Base-by-base conservation (phyloP, 2,797 vertebrate species). In the Crax fasciolata region DNA sequence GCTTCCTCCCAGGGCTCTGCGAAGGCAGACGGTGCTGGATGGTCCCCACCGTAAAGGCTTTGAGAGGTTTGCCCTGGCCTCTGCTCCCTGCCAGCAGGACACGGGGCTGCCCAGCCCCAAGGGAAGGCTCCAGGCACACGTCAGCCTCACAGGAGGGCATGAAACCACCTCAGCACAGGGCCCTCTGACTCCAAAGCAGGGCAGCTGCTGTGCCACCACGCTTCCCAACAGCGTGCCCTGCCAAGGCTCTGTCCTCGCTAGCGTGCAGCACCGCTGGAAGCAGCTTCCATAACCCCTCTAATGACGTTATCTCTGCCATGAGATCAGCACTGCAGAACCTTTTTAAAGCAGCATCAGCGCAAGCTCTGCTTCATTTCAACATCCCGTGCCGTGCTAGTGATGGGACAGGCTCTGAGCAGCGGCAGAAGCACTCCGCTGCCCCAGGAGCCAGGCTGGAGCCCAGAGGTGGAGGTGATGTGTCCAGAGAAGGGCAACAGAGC, bases 351-450 rank as follows among this genome's bases (percentile, higher is more conserved):
- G 24, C 55, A 49, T 27, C 82, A 96, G 76, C 63, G 78, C 35
- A 4, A 73, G 91, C 62, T 84, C 90, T 90, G 90, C 83, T 90
- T 93, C 85, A 13, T 82, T 90, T 84, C 91, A 86, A 35, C 83
- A 82, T 86, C 80, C 71, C 6, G 41, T 46, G 85, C 83, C 16
- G 66, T 0, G 0, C 76, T 81, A 25, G 62, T 0, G 4, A 63
- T 17, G 94, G 54, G 71, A 90, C 70, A 62, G 83, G 83, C 70
- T 88, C 76, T 41, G 54, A 11, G 7, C 57, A 46, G 84, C 3
- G 5, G 19, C 87, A 82, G 49, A 86, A 89, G 94, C 79, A 72
- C 83, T 70, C 77, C 25, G 39, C 6, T 73, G 93, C 80, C 89
- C 4, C 43, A 43, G 83, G 12, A 76, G 52, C 6, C 17, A 74